phyloP scores from a whole-genome alignment of 2,113 vertebrate species.

The Scalopus aquaticus region DNA sequence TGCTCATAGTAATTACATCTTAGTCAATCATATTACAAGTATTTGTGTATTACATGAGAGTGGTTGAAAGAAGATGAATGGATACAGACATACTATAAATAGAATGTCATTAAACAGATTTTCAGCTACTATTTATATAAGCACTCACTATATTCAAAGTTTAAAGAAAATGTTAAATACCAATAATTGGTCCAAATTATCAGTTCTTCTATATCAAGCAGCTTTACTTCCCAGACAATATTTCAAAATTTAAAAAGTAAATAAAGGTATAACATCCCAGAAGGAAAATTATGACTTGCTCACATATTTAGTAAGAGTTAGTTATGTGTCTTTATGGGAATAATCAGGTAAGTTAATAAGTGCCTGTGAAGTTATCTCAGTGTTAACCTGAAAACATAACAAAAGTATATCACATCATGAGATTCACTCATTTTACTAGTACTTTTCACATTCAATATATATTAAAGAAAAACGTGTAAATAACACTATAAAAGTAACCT shows the following conservation, averaged over 20 bases:
- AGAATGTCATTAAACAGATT: background rate
- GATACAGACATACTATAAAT: background rate
- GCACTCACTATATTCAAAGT: background rate
- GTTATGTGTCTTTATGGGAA: background rate
- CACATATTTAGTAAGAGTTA: slow-evolving; percentile 1
- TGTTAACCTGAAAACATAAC: slow-evolving; percentile 2
- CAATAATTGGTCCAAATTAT: background rate
- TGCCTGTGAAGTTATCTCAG: background rate
- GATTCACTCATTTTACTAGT: slow-evolving; percentile 16
- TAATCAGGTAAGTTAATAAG: background rate
- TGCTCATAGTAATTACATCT: background rate
- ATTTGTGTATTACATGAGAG: background rate
- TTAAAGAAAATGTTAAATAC: slow-evolving; percentile 2
- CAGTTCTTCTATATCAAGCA: slow-evolving; percentile 15
- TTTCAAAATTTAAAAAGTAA: slow-evolving; percentile 9
- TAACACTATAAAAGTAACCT: background rate
- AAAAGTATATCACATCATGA: background rate
- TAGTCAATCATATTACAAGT: background rate
- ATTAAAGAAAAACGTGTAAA: background rate
- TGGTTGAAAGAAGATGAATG: background rate
- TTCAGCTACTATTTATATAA: background rate
- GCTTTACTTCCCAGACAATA: background rate
- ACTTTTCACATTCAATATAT: slow-evolving; percentile 6
- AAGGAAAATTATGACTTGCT: background rate
- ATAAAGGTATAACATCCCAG: slow-evolving; percentile 11